Evolutionary conservation across 92 coral and sea anemone genomes (phyloP).

Genomic region (Scolanthus callimorphus): DNA sequence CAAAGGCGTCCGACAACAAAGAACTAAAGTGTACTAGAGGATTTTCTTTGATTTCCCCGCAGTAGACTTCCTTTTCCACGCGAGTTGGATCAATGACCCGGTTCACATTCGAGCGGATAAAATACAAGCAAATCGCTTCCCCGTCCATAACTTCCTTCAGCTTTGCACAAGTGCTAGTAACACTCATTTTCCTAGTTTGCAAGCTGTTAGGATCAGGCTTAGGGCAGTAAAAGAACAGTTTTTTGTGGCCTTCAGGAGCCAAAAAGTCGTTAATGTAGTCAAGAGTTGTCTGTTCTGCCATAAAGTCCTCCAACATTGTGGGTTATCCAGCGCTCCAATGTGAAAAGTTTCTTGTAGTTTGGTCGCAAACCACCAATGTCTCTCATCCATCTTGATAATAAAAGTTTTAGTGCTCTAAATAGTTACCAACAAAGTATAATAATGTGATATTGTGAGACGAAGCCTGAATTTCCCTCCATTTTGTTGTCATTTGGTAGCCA

Average conservation of each 20-base stretch:
- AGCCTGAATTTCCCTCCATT: constrained; percentile 74
- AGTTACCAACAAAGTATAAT: background rate
- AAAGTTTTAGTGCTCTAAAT: background rate
- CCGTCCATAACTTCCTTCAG: constrained; percentile 96
- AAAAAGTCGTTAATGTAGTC: constrained; percentile 96
- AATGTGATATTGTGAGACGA: background rate
- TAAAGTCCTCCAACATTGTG: constrained; percentile 99
- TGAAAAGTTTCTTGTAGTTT: constrained; percentile 98
- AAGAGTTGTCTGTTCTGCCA: constrained; percentile 95
- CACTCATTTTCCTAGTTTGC: constrained; percentile 74
- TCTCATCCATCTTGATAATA: constrained; percentile 76
- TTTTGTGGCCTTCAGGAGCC: constrained; percentile 96
- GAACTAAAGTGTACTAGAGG: constrained; percentile 89
- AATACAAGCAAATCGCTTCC: constrained; percentile 94
- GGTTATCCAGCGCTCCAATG: constrained; percentile 93
- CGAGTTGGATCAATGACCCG: constrained; percentile 96
- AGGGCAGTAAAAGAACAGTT: constrained; percentile 93
- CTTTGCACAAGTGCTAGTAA: constrained; percentile 91
- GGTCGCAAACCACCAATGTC: constrained; percentile 99
- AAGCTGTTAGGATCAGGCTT: constrained; percentile 86
- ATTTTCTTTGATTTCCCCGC: constrained; percentile 97
- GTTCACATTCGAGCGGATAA: constrained; percentile 92
- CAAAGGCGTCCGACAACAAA: constrained; percentile 81
- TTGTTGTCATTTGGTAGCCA: constrained; percentile 97
- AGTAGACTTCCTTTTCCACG: constrained; percentile 96